Base-by-base conservation (phyloP, 2,113 vertebrate genomes). In the Colossoma macropomum region DNA sequence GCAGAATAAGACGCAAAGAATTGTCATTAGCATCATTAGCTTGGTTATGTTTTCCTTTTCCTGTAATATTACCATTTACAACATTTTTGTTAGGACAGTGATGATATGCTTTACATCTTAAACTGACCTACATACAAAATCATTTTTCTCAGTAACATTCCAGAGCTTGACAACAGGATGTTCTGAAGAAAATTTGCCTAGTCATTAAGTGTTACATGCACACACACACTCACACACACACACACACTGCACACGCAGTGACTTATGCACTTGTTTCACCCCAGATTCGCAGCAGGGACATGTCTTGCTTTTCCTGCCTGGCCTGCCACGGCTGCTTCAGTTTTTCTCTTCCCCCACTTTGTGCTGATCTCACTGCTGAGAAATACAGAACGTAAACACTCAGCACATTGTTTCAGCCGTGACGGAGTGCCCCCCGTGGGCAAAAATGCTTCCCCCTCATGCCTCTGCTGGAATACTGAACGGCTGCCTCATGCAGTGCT, bases 321-420 rank as follows among this genome's bases (percentile, higher is more conserved):
- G 45, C 25, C 13, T 34, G 30, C 30, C 8, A 7, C 21, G 65
- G 30, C 11, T 75, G 48, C 30, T 77, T 73, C 15, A 34, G 19
- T 75, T 65, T 72, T 81, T 81, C 70, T 48, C 30, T 41, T 63
- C 23, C 52, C 32, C 23, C 38, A 71, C 10, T 77, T 84, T 79
- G 70, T 84, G 82, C 68, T 83, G 82, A 78, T 38, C 75, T 78
- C 66, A 78, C 75, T 77, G 75, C 66, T 62, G 66, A 83, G 66
- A 68, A 77, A 25, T 63, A 76, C 30, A 25, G 19, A 25, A 73
- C 62, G 9, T 5, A 75, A 60, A 66, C 56, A 25, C 60, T 82
- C 72, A 54, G 80, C 80, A 81, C 48, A 54, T 75, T 66, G 32
- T 73, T 62, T 81, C 71, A 71, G 54, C 50, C 25, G 8, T 66